Percentiles rank a stretch among this genome's conserved stretches.
Conservation (phyloP, 2,113 vertebrate species). For the Phyllostomus discolor region DNA sequence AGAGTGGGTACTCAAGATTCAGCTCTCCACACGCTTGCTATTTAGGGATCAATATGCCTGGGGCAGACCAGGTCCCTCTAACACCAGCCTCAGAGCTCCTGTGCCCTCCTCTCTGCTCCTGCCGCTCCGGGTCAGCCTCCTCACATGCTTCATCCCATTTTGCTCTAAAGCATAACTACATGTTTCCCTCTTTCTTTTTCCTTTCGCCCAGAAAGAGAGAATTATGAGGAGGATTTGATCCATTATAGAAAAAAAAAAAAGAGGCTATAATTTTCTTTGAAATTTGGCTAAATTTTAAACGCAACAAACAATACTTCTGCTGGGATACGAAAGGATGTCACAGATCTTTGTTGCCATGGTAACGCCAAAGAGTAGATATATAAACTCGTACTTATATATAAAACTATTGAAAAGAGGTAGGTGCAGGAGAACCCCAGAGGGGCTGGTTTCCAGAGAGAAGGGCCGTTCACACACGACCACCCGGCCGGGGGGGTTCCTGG, state of each 20-base stretch:
- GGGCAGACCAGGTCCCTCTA: no score
- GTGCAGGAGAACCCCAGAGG: not conserved
- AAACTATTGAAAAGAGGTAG: not conserved
- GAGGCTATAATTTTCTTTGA: not conserved
- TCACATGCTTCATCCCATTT: not conserved
- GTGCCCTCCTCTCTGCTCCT: no score
- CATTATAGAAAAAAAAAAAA: not conserved
- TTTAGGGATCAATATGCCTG: not conserved
- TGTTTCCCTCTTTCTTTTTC: not conserved
- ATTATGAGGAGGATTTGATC: not conserved
- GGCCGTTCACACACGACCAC: not conserved
- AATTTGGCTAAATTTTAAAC: not conserved
- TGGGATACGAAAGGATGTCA: not conserved
- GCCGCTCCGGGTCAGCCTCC: not conserved
- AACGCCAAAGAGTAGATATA: not conserved
- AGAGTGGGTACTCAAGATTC: not conserved
- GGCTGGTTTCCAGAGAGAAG: not conserved
- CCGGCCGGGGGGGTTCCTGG: not conserved
- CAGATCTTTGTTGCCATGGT: not conserved
- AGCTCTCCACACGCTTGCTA: not conserved
- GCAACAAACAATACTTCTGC: not conserved
- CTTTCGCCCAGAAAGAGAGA: not conserved
- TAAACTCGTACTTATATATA: not conserved
- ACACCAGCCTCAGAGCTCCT: no score
- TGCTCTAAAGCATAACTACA: not conserved